Evolutionary conservation across 2,888 invertebrate species (phyloP), one percentile per base, ranked within the genome.

Genomic region (Chrysotoxum bicinctum): DNA sequence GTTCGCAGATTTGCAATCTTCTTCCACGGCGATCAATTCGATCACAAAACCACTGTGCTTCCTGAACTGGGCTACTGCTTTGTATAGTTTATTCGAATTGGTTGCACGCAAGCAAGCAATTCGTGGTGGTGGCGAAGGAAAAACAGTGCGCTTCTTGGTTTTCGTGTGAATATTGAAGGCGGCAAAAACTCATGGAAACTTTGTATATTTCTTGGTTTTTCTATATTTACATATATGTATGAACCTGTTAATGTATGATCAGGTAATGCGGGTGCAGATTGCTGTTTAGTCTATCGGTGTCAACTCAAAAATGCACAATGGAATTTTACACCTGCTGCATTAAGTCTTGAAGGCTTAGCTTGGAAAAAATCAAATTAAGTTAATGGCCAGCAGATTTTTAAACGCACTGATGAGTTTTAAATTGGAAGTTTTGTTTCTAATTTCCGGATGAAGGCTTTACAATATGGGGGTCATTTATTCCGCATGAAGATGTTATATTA

Each of bases 1-100:
- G 64, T 26, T 66, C 45, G 26, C 58, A 81, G 77, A 85, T 81
- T 77, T 40, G 52, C 50, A 77, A 85, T 81, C 73, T 66, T 77
- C 81, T 77, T 81, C 85, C 64, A 77, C 70, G 78, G 78, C 73
- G 86, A 82, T 86, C 86, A 82, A 77, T 77, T 86, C 66, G 77
- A 82, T 81, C 86, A 86, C 86, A 78, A 74, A 86, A 74, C 62
- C 85, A 69, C 54, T 73, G 76, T 56, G 70, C 75, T 45, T 62
- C 37, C 68, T 68, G 30, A 60, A 56, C 40, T 54, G 21, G 35
- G 76, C 81, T 81, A 81, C 85, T 73, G 81, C 81, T 52, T 75
- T 81, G 35, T 56, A 54, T 76, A 5, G 10, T 56, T 8, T 69
- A 50, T 76, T 85, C 62, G 73, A 81, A 78, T 82, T 66, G 78